These are phyloP conservation scores for Eueremaeus valkanovi DNA, from an alignment of 2,888 invertebrate species.

Conservation along the genomic window DNA sequence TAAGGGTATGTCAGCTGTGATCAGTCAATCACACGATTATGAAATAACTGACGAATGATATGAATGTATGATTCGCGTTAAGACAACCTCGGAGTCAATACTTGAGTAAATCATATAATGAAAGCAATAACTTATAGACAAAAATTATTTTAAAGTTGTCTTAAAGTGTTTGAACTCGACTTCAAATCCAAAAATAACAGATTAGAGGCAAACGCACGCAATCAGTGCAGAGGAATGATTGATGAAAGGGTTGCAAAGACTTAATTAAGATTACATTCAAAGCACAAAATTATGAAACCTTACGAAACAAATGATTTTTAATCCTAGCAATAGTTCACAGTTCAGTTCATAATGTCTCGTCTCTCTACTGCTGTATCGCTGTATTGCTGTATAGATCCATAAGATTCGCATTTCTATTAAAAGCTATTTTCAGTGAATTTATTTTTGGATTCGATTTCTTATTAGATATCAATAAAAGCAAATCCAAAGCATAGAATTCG, in stretches of 20 bases:
- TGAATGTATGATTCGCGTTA: not conserved
- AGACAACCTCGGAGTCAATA: not conserved
- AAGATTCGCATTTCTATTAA: not conserved
- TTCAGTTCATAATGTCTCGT: no score
- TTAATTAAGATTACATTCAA: no score
- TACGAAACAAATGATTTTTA: not conserved
- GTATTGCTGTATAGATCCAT: not conserved
- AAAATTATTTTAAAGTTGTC: not conserved
- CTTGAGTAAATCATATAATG: not conserved
- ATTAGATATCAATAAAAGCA: not conserved
- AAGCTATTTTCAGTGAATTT: constrained; percentile 1
- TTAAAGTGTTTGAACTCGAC: no score
- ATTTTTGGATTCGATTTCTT: constrained; percentile 1
- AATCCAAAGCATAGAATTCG: not conserved
- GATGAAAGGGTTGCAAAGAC: not conserved
- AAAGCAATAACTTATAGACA: no score
- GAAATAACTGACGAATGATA: not conserved
- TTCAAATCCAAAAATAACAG: not conserved
- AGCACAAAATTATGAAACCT: no score
- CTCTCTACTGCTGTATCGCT: no score
- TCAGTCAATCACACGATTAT: not conserved
- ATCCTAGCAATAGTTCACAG: not conserved
- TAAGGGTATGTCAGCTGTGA: constrained; percentile 39
- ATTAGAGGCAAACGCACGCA: not conserved
- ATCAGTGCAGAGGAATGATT: not conserved